phyloP scores from a whole-genome alignment of 2,113 vertebrate species.

The Lutjanus erythropterus region DNA sequence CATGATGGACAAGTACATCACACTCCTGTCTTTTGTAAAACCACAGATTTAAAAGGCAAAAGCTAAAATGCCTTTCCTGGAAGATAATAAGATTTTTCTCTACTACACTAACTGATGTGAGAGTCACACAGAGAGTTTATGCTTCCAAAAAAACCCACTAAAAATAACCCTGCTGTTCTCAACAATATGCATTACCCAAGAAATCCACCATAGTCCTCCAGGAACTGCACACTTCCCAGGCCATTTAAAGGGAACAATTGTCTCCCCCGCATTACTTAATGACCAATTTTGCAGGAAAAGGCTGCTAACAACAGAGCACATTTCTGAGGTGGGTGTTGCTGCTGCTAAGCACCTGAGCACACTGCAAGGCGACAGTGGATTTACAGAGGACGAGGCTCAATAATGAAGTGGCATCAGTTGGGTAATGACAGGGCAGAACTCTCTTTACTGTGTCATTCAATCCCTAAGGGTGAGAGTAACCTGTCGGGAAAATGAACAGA shows the following conservation, averaged over 20 bases:
- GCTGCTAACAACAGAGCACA: constrained; percentile 41
- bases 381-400: constrained; percentile 44
- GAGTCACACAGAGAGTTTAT: neutral
- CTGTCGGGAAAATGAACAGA: constrained; percentile 54
- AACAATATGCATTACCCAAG: constrained; percentile 18
- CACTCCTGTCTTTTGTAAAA: constrained; percentile 2
- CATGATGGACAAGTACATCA: neutral
- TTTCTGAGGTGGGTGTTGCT: constrained; percentile 38
- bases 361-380: constrained; percentile 20
- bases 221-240: constrained; percentile 18
- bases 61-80: neutral
- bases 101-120: constrained; percentile 9
- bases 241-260: constrained; percentile 43
- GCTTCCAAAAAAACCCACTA: constrained; percentile 6
- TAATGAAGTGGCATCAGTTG: constrained; percentile 46
- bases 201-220: constrained; percentile 12
- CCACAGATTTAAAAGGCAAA: constrained; percentile 10
- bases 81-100: constrained; percentile 4
- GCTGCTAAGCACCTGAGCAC: constrained; percentile 31
- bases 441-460: constrained; percentile 41
- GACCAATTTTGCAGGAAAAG: constrained; percentile 43
- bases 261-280: constrained; percentile 45
- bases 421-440: constrained; percentile 47
- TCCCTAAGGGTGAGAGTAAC: constrained; percentile 45
- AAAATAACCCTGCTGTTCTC: constrained; percentile 36